phyloP scores from a whole-genome alignment of 2,888 invertebrate genomes.

The Crocallis elinguaria region DNA sequence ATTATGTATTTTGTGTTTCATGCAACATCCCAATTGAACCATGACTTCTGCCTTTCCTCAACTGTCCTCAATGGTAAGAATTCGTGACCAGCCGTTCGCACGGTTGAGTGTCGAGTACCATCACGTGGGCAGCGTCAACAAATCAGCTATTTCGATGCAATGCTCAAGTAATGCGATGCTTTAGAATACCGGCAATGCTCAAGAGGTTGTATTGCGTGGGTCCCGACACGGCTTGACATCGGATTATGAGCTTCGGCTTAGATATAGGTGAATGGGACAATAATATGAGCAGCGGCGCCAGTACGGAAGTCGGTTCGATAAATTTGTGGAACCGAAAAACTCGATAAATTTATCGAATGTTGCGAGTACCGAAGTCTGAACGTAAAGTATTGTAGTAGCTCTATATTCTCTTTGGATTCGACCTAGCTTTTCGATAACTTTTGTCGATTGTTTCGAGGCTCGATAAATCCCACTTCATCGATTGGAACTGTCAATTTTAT shows the following conservation, averaged over 20 bases:
- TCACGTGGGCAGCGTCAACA: constrained; percentile 3
- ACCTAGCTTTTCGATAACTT: too few species aligned
- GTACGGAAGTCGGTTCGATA: too few species aligned
- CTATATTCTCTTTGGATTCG: too few species aligned
- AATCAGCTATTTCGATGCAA: constrained; percentile 3
- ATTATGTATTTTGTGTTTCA: too few species aligned
- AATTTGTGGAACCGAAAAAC: too few species aligned
- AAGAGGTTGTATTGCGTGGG: constrained; percentile 12
- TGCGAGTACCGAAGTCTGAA: too few species aligned
- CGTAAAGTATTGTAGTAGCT: too few species aligned
- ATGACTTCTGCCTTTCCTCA: background rate
- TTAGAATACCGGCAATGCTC: background rate
- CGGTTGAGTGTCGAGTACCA: background rate
- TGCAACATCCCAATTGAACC: background rate
- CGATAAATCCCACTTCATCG: too few species aligned
- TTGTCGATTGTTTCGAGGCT: too few species aligned
- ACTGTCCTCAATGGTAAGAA: background rate
- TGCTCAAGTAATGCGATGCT: background rate
- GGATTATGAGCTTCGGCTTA: constrained; percentile 1
- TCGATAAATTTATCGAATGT: too few species aligned
- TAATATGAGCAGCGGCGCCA: background rate
- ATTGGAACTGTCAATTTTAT: too few species aligned
- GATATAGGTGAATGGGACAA: background rate
- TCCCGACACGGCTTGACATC: constrained; percentile 2
- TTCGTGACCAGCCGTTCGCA: constrained; percentile 4